Percentiles rank a stretch among this genome's conserved stretches.
Evolutionary conservation across 1,140 invertebrate species (phyloP).

Genomic region (Diabrotica undecimpunctata): DNA sequence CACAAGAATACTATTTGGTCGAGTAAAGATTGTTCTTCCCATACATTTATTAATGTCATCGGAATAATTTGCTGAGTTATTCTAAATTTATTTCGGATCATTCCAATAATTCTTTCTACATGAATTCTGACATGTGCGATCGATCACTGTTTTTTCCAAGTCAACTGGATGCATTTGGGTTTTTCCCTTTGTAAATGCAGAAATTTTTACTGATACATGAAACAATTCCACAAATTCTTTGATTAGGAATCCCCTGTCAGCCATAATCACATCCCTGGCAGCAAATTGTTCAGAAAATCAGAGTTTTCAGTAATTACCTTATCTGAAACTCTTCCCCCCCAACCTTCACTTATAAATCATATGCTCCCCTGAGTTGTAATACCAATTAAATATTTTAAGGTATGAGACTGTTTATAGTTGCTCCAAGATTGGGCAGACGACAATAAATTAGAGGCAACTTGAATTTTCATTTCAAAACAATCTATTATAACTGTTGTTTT

Average conservation of each 20-base stretch:
- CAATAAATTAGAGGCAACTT: slow-evolving; percentile 19
- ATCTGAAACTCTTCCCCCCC: slow-evolving; percentile 22
- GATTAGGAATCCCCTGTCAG: slow-evolving; percentile 29
- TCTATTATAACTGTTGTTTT: slow-evolving; percentile 24
- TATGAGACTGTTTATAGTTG: slow-evolving; percentile 28
- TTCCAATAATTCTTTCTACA: not conserved
- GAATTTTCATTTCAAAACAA: slow-evolving; percentile 23
- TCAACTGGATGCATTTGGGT: slow-evolving; percentile 15
- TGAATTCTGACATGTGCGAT: slow-evolving; percentile 4
- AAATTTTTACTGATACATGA: not conserved
- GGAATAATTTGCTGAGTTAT: not conserved
- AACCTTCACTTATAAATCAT: slow-evolving; percentile 24
- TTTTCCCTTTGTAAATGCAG: slow-evolving; percentile 16
- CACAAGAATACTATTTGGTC: not conserved
- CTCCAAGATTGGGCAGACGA: slow-evolving; percentile 21
- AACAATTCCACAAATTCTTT: slow-evolving; percentile 10
- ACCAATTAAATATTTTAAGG: slow-evolving; percentile 30
- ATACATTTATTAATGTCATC: not conserved
- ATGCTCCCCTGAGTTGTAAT: slow-evolving; percentile 24
- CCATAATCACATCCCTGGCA: slow-evolving; percentile 25
- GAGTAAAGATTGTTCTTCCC: not conserved
- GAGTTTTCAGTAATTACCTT: slow-evolving; percentile 21
- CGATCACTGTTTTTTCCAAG: not conserved
- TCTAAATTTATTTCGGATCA: not conserved
- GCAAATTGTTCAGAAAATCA: slow-evolving; percentile 17